Evolutionary conservation across 64 coral and sea anemone genomes (phyloP).

Genomic region (Dendrophyllia cribrosa): DNA sequence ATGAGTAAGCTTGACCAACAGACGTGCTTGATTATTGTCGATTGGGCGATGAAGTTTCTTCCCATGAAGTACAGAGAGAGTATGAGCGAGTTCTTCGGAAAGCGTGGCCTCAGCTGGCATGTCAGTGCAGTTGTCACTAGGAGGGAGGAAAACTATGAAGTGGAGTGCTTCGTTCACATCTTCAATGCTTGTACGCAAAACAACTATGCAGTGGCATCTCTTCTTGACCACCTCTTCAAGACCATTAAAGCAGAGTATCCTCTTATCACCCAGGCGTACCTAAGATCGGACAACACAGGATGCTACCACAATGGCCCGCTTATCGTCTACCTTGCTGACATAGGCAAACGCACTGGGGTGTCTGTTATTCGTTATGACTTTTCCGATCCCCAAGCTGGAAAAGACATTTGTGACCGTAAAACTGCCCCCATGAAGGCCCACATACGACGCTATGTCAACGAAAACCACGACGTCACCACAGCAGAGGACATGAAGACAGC

Average conservation of each 20-base stretch:
- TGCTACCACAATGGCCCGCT: conserved; percentile 60
- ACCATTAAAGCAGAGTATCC: conserved; percentile 36
- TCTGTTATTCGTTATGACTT: conserved; percentile 21
- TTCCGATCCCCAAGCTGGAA: conserved; percentile 24
- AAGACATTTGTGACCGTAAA: conserved; percentile 42
- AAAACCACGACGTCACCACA: conserved; percentile 33
- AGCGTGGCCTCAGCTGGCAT: conserved; percentile 48
- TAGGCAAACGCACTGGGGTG: conserved; percentile 13
- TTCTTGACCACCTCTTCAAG: conserved; percentile 22
- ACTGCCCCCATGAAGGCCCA: conserved; percentile 57
- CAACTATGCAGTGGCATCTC: conserved; percentile 45
- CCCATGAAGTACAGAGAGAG: conserved; percentile 34
- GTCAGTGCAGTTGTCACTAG: conserved; percentile 46
- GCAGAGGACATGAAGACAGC: conserved; percentile 40
- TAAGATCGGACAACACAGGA: conserved; percentile 47
- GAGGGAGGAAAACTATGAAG: not conserved
- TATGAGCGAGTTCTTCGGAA: conserved; percentile 69
- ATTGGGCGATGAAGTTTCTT: conserved; percentile 65
- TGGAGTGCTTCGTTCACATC: conserved; percentile 24
- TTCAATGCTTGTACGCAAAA: conserved; percentile 50
- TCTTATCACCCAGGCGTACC: not conserved
- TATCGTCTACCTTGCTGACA: not conserved
- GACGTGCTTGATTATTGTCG: conserved; percentile 47
- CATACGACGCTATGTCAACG: conserved; percentile 49
- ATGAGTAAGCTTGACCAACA: conserved; percentile 19